Evolutionary conservation across 2,797 vertebrate species (phyloP).

Genomic region (Sebastes goodei): DNA sequence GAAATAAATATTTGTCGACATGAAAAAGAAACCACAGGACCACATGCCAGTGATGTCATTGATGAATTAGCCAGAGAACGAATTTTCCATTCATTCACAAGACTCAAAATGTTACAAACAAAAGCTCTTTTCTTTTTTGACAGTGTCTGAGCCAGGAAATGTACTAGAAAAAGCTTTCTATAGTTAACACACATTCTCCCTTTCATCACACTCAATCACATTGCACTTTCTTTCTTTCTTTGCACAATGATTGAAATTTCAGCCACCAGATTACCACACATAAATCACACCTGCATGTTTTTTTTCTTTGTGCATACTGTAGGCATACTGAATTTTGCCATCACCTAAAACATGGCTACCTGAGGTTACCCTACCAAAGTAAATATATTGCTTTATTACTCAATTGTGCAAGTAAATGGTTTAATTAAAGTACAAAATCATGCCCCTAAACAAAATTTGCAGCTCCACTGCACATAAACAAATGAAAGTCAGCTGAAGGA

Average conservation of each 20-base stretch:
- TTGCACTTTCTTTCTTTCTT: not conserved
- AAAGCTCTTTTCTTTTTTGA: not conserved
- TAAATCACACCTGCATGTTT: not conserved
- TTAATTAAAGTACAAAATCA: not conserved
- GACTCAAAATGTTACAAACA: not conserved
- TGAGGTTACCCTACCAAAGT: not conserved
- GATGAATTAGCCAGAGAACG: not conserved
- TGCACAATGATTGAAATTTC: not conserved
- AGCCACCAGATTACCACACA: not conserved
- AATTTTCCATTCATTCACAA: constrained; percentile 8
- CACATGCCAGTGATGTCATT: constrained; percentile 23
- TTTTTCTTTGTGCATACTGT: not conserved
- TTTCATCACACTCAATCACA: not conserved
- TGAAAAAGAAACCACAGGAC: not conserved
- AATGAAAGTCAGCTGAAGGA: constrained; percentile 1
- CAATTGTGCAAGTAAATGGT: not conserved
- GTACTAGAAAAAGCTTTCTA: not conserved
- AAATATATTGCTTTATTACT: not conserved
- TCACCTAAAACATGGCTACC: not conserved
- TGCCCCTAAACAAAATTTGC: not conserved
- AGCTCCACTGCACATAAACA: constrained; percentile 1
- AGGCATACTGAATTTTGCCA: not conserved
- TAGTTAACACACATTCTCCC: not conserved
- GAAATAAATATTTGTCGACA: constrained; percentile 37
- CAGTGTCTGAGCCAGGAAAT: not conserved